A percentile compares a stretch with the other conserved stretches of the same genome.
Conservation (phyloP, 2,113 vertebrate species). For the Brienomyrus brachyistius region DNA sequence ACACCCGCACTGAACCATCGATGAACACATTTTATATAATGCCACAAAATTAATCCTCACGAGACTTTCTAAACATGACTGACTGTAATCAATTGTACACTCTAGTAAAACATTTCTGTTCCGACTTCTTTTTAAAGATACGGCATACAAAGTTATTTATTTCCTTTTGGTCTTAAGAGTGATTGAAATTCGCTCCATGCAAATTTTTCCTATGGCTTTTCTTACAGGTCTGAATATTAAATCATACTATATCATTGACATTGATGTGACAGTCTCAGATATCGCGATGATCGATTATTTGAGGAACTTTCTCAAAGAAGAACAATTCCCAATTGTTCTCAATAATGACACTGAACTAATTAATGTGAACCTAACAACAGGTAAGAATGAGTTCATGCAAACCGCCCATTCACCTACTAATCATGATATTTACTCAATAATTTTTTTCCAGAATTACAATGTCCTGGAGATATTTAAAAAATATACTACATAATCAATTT, state of each 20-base stretch:
- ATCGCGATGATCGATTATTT: slow-evolving; percentile 17
- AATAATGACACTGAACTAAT: slow-evolving; percentile 9
- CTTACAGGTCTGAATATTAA: not conserved
- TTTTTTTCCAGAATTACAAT: not conserved
- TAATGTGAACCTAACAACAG: slow-evolving; percentile 28
- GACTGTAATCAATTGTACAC: too few relatives aligned
- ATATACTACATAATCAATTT: too few relatives aligned
- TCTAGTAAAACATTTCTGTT: too few relatives aligned
- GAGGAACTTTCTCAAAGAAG: not conserved
- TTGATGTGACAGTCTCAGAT: slow-evolving; percentile 23
- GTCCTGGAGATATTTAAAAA: not conserved
- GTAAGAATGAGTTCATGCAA: slow-evolving; percentile 13
- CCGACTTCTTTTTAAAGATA: too few relatives aligned
- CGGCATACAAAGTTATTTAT: too few relatives aligned
- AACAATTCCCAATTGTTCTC: not conserved
- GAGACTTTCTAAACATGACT: too few relatives aligned
- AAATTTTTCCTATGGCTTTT: not conserved
- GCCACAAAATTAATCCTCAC: too few relatives aligned
- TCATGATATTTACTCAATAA: not conserved
- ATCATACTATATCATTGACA: slow-evolving; percentile 21
- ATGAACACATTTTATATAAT: too few relatives aligned
- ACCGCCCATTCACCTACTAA: not conserved
- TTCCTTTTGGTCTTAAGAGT: not conserved
- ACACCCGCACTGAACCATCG: too few relatives aligned
- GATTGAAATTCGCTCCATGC: not conserved